These are phyloP conservation scores for Thymallus thymallus DNA, from an alignment of 2,113 vertebrate species.

Conservation along the genomic window DNA sequence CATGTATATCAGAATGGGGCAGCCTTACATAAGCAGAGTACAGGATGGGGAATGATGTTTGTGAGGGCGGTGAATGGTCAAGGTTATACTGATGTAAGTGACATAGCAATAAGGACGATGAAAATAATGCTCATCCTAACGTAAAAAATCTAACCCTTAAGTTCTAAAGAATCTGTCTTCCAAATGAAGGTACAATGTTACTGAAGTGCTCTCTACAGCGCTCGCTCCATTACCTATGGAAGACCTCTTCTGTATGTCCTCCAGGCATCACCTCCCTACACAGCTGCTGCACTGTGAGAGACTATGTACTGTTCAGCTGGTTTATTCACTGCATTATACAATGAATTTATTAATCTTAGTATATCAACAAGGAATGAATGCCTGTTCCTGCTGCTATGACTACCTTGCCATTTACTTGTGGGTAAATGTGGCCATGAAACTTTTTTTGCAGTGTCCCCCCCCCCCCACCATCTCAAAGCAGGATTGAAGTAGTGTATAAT, in stretches of 20 bases:
- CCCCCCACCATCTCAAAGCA: too few species aligned
- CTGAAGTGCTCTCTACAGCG: slow-evolving; percentile 72
- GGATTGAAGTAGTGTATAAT: not conserved
- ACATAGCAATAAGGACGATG: slow-evolving; percentile 77
- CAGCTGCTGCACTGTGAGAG: too few species aligned
- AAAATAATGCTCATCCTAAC: slow-evolving; percentile 66
- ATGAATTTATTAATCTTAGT: slow-evolving; percentile 9
- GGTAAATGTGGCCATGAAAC: not conserved
- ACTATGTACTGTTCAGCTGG: slow-evolving; percentile 20
- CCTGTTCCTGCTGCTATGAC: slow-evolving; percentile 13
- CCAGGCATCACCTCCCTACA: slow-evolving; percentile 9
- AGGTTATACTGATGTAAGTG: slow-evolving; percentile 28
- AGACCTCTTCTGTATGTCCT: not conserved
- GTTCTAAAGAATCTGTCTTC: slow-evolving; percentile 83
- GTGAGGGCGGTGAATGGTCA: slow-evolving; percentile 15
- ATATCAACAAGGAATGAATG: slow-evolving; percentile 8
- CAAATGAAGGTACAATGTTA: slow-evolving; percentile 68
- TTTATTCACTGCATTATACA: slow-evolving; percentile 59
- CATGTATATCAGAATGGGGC: too few species aligned
- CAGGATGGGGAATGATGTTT: not conserved
- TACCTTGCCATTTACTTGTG: not conserved
- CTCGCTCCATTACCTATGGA: slow-evolving; percentile 48
- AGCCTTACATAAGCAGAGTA: slow-evolving; percentile 5
- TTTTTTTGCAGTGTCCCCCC: not conserved
- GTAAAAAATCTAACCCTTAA: slow-evolving; percentile 59